Percentiles rank a stretch among this genome's conserved stretches.
These are phyloP conservation scores for Mohoua ochrocephala DNA, from an alignment of 2,113 vertebrate species.

Conservation along the genomic window DNA sequence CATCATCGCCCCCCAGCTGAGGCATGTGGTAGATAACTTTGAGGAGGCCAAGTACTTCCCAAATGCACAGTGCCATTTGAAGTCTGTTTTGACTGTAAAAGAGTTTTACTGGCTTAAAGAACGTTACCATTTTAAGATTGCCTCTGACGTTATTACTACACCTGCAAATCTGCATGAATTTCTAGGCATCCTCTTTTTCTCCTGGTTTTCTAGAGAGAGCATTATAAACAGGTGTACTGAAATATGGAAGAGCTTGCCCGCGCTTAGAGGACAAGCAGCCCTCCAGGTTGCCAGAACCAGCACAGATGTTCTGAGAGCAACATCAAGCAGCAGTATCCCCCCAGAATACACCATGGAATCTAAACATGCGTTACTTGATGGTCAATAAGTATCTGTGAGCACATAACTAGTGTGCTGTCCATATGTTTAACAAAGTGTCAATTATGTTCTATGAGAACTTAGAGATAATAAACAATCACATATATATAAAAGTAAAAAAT, in stretches of 20 bases:
- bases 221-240: neutral
- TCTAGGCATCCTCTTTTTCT: neutral
- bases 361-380: neutral
- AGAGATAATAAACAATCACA: neutral
- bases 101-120: neutral
- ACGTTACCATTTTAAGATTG: neutral
- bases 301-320: neutral
- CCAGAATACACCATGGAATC: neutral
- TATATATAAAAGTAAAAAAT: neutral
- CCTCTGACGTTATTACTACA: neutral
- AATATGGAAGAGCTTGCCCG: neutral
- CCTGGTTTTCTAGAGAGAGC: neutral
- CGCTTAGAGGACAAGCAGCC: neutral
- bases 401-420: neutral
- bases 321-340: neutral
- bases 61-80: neutral
- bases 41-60: neutral
- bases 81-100: neutral
- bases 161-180: neutral
- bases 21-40: neutral
- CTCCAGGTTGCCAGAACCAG: neutral
- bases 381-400: neutral
- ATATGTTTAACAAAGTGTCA: neutral
- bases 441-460: neutral
- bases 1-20: fast-evolving